Evolutionary conservation across 1,140 invertebrate species (phyloP), one percentile per base, ranked within the genome.

Genomic region (Drosophila oshimai): DNA sequence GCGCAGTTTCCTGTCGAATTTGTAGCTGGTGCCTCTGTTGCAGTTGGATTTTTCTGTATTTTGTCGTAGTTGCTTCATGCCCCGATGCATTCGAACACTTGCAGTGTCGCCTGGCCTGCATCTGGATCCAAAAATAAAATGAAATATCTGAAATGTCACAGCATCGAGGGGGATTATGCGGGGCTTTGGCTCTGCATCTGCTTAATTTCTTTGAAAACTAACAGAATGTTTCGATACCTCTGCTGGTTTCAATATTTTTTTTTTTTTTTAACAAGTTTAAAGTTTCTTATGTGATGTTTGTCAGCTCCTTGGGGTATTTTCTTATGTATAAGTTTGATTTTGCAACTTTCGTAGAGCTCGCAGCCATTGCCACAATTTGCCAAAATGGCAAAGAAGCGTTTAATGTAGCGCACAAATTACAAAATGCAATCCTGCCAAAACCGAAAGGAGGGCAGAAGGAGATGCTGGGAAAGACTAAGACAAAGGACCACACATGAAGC

Each of bases 31-130:
- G 61, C 51, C 44, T 31, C 20, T 20, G 18, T 47, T 64, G 58
- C 55, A 64, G 60, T 61, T 61, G 55, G 24, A 53, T 37, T 50
- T 60, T 69, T 64, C 71, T 79, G 17, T 47, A 54, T 55, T 69
- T 57, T 80, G 75, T 57, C 70, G 75, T 65, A 77, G 69, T 83
- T 55, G 58, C 74, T 84, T 84, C 80, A 86, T 80, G 80, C 51
- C 37, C 75, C 57, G 80, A 64, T 84, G 80, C 80, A 86, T 84
- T 41, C 44, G 80, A 84, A 86, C 80, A 84, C 80, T 84, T 84
- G 55, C 75, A 39, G 61, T 79, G 74, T 74, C 47, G 70, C 47
- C 41, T 58, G 41, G 70, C 50, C 37, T 55, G 47, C 65, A 75
- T 67, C 65, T 72, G 75, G 65, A 75, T 75, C 33, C 50, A 42